Evolutionary conservation across 1,140 invertebrate species (phyloP).

Genomic region (Aphelenchoides besseyi): DNA sequence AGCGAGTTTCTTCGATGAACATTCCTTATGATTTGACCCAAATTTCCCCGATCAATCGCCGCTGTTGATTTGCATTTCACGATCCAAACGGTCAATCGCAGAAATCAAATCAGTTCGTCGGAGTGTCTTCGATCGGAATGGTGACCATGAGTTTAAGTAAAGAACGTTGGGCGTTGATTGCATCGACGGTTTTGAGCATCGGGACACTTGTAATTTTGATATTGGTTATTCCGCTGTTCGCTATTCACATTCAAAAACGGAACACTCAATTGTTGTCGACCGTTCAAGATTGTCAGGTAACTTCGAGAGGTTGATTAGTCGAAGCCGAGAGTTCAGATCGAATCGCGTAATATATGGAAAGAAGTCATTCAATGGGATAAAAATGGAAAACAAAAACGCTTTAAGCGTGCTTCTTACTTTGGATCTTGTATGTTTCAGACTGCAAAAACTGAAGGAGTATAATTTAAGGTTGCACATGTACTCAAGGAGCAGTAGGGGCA

Average conservation of each 20-base stretch:
- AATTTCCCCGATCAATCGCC: neutral
- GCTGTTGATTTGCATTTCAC: neutral
- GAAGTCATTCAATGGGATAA: conserved; percentile 14
- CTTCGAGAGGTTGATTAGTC: neutral
- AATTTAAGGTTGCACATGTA: too few relatives aligned
- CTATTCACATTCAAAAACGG: neutral
- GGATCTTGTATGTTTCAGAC: too few relatives aligned
- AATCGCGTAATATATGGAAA: neutral
- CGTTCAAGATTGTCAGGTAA: conserved; percentile 7
- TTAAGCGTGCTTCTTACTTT: conserved; percentile 3
- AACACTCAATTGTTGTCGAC: neutral
- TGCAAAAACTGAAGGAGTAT: too few relatives aligned
- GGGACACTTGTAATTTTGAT: neutral
- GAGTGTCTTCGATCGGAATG: too few relatives aligned
- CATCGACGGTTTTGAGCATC: neutral
- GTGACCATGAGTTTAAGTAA: neutral
- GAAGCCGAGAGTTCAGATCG: neutral
- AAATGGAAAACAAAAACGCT: neutral
- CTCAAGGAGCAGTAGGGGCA: neutral
- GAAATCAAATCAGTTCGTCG: too few relatives aligned
- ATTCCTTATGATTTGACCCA: neutral
- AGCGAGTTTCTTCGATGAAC: too few relatives aligned
- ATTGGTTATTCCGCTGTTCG: neutral
- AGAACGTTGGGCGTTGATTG: neutral
- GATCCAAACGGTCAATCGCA: neutral